Evolutionary conservation across 2,888 invertebrate genomes (phyloP), one percentile per base, ranked within the genome.

Genomic region (Camponotus fellah): DNA sequence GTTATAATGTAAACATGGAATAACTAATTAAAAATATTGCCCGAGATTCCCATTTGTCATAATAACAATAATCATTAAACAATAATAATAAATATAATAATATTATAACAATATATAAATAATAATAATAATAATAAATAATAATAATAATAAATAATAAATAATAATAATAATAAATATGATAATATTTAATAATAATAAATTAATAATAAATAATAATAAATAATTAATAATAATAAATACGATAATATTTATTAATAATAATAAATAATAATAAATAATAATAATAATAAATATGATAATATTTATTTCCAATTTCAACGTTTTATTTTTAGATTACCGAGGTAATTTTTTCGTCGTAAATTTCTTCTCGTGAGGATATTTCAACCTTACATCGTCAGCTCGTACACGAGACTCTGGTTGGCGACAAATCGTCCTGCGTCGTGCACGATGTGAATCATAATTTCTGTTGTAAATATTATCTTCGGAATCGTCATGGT

Each of bases 381-480:
- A 58, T 21, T 37, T 82, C 9, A 65, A 21, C 60, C 72, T 79
- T 0, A 46, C 60, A 58, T 71, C 53, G 3, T 75, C n/a, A 43
- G 62, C 43, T 46, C 60, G 71, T 40, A 34, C 34, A 10, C 32
- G 64, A 60, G 76, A 69, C 17, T 60, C 79, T 40, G 77, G 34
- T 53, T 34, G 32, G 8, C 58, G 71, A 26, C 79, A 71, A 34
- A 53, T 64, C 40, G 49, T 37, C 10, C 43, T 62, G 26, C 26
- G 75, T 72, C 79, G 65, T 88, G 26, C 82, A 53, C 85, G 84
- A 80, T 88, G 87, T 34, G 89, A 89, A 71, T 92, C 90, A 71
- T 91, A 88, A 60, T 80, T 88, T 64, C 88, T 88, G 37, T 86
- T 86, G 80, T 88, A 89, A 58, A 89, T 85, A 68, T 89, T 87